A percentile compares a stretch with the other conserved stretches of the same genome.
Conservation (phyloP, 2,888 invertebrate genomes). For the Ashinkailepas kermadecensis region DNA sequence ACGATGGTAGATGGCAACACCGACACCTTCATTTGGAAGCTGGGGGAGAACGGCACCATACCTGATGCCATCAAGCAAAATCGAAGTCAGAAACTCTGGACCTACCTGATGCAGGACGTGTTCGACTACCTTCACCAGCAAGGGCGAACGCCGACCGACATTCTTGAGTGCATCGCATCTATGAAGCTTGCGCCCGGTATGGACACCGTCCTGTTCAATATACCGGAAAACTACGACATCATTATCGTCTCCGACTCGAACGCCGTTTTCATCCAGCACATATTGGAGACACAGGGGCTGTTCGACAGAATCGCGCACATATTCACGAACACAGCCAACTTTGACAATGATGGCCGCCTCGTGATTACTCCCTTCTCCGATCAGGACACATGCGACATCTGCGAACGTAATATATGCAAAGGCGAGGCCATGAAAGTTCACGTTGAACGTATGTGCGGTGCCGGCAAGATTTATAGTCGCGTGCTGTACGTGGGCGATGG, state of each 20-base stretch:
- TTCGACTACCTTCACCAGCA: neutral
- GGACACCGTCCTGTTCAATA: neutral
- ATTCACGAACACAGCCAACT: neutral
- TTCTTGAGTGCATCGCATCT: neutral
- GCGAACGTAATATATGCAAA: neutral
- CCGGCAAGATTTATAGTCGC: neutral
- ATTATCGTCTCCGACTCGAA: conserved; percentile 7
- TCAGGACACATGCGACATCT: neutral
- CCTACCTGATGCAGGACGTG: conserved; percentile 3
- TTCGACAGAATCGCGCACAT: neutral
- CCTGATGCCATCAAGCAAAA: neutral
- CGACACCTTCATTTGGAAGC: neutral
- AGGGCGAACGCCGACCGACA: neutral
- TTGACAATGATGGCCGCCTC: neutral
- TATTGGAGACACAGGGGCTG: neutral
- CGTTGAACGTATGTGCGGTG: neutral
- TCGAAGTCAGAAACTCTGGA: neutral
- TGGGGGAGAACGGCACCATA: neutral
- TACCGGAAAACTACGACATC: neutral
- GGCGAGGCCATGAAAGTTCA: neutral
- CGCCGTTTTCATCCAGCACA: conserved; percentile 9
- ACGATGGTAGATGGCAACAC: neutral
- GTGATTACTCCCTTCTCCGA: neutral
- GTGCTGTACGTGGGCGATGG: neutral
- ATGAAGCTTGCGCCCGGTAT: conserved; percentile 12